Evolutionary conservation across 2,797 vertebrate genomes (phyloP).

Genomic region (Malurus splendens): DNA sequence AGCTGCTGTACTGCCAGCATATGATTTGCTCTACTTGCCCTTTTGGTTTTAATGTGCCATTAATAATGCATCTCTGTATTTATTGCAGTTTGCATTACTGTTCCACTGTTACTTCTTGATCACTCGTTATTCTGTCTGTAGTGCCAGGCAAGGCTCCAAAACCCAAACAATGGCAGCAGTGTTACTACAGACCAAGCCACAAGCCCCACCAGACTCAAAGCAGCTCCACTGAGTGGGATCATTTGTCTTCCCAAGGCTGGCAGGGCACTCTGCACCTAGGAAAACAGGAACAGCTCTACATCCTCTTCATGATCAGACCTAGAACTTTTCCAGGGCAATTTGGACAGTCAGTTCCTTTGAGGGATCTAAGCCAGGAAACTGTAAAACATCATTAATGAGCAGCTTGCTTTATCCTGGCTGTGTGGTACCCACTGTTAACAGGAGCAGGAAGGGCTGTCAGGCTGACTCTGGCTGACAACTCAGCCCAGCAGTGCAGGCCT

Average conservation of each 20-base stretch:
- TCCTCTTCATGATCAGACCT: neutral
- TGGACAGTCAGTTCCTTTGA: neutral
- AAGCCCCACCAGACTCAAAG: neutral
- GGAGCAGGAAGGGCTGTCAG: neutral
- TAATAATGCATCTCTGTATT: conserved; percentile 35
- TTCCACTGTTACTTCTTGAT: conserved; percentile 14
- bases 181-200: neutral
- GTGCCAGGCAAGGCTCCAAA: conserved; percentile 18
- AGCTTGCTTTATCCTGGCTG: neutral
- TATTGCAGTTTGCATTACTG: neutral
- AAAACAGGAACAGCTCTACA: neutral
- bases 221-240: neutral
- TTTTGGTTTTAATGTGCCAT: conserved; percentile 7
- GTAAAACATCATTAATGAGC: neutral
- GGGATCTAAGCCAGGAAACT: neutral
- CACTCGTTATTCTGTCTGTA: neutral
- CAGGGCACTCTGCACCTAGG: fast-evolving
- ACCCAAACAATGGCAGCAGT: neutral
- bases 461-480: neutral
- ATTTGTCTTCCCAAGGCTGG: neutral
- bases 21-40: neutral
- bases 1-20: neutral
- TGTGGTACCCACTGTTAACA: neutral
- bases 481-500: neutral
- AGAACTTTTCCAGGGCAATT: neutral